These are phyloP conservation scores for Ariopsis seemanni DNA, from an alignment of 2,113 vertebrate genomes.

Conservation along the genomic window DNA sequence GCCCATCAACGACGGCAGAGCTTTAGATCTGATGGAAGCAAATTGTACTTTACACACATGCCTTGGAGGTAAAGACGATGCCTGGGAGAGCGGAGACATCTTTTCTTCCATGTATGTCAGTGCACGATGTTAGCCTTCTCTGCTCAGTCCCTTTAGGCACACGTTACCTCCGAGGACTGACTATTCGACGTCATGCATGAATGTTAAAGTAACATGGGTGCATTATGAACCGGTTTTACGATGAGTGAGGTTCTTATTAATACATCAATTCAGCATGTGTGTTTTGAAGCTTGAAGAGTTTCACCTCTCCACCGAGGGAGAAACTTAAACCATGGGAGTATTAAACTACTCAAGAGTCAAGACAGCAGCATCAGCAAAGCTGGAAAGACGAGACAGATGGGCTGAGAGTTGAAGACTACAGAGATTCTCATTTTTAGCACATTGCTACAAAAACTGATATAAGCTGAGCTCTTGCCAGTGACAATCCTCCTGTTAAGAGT, in stretches of 20 bases:
- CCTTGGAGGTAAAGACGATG: neutral
- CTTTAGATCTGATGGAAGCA: constrained; percentile 7
- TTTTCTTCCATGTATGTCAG: constrained; percentile 15
- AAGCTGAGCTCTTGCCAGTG: neutral
- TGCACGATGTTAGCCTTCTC: constrained; percentile 31
- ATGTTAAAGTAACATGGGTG: neutral
- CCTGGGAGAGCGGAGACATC: neutral
- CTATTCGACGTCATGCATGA: neutral
- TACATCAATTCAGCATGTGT: neutral
- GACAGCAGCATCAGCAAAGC: constrained; percentile 40
- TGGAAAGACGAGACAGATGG: constrained; percentile 32
- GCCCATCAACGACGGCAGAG: neutral
- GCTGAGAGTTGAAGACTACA: constrained; percentile 11
- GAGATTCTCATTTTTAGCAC: constrained; percentile 16
- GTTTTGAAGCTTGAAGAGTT: constrained; percentile 2
- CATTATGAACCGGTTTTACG: neutral
- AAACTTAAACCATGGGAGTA: constrained; percentile 31
- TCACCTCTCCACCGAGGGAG: neutral
- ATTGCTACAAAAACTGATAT: constrained; percentile 2
- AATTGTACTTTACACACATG: neutral
- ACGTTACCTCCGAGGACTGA: constrained; percentile 2
- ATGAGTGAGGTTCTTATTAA: constrained; percentile 25
- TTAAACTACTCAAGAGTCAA: constrained; percentile 18
- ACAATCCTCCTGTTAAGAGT: neutral
- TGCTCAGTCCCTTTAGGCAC: neutral